These are phyloP conservation scores for Blomia tropicalis DNA, from an alignment of 2,888 invertebrate species.

Conservation along the genomic window DNA sequence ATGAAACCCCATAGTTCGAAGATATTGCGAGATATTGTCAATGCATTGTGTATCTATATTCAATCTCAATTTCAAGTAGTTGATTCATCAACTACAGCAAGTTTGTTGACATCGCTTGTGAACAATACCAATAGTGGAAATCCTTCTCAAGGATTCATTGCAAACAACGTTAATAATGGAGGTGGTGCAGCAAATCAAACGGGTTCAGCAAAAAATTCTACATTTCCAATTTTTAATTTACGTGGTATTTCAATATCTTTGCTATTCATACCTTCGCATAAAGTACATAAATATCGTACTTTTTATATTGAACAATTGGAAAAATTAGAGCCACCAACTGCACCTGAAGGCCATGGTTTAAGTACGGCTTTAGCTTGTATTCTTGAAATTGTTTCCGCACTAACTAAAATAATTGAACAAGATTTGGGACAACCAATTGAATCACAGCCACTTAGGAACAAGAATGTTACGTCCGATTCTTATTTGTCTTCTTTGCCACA, in stretches of 20 bases:
- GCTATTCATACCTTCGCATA: constrained; percentile 63
- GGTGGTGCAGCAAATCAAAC: neutral
- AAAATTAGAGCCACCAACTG: constrained; percentile 74
- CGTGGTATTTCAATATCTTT: constrained; percentile 81
- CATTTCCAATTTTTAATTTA: constrained; percentile 79
- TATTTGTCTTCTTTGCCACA: neutral
- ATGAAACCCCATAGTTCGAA: constrained; percentile 44
- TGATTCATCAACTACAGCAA: constrained; percentile 22
- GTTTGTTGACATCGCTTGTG: constrained; percentile 24
- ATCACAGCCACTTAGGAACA: neutral
- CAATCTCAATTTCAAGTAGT: constrained; percentile 52
- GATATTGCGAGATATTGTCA: constrained; percentile 74
- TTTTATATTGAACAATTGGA: constrained; percentile 71
- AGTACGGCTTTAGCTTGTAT: constrained; percentile 86
- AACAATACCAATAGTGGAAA: constrained; percentile 23
- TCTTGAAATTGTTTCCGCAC: constrained; percentile 72
- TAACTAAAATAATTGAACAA: constrained; percentile 51
- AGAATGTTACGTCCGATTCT: neutral
- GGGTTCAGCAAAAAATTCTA: constrained; percentile 39
- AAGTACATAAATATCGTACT: constrained; percentile 50
- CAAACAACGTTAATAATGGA: neutral
- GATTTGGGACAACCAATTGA: neutral
- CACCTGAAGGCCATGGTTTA: constrained; percentile 94
- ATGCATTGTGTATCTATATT: constrained; percentile 78
- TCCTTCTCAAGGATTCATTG: constrained; percentile 1